These are phyloP conservation scores for Phaedon cochleariae DNA, from an alignment of 2,888 invertebrate genomes.

Conservation along the genomic window DNA sequence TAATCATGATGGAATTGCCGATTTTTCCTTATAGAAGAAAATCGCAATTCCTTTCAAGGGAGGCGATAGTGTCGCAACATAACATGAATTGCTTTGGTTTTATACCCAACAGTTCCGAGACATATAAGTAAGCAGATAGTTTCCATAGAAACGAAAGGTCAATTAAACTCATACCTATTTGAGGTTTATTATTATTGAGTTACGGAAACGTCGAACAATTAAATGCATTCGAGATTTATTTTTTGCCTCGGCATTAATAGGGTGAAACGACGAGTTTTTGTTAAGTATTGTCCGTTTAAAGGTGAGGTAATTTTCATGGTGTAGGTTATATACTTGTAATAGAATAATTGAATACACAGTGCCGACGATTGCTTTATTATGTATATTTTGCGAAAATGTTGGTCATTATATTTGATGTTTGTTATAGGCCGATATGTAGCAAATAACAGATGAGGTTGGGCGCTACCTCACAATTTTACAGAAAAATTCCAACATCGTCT, in stretches of 20 bases:
- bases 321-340: too few relatives aligned
- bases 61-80: constrained; percentile 35
- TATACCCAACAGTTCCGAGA: constrained; percentile 14
- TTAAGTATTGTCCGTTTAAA: neutral
- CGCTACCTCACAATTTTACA: too few relatives aligned
- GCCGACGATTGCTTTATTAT: too few relatives aligned
- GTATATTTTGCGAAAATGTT: too few relatives aligned
- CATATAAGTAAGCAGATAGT: constrained; percentile 24
- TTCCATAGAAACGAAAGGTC: constrained; percentile 20
- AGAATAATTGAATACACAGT: too few relatives aligned
- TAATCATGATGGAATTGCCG: constrained; percentile 27
- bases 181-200: constrained; percentile 46
- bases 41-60: constrained; percentile 28
- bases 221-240: constrained; percentile 18
- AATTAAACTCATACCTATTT: constrained; percentile 39
- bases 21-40: constrained; percentile 35
- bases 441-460: too few relatives aligned
- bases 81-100: constrained; percentile 39
- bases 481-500: too few relatives aligned
- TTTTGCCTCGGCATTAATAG: constrained; percentile 16
- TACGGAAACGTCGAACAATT: constrained; percentile 43
- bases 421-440: too few relatives aligned
- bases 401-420: too few relatives aligned
- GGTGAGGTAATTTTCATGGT: constrained; percentile 26
- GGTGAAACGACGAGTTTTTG: constrained; percentile 15